These are phyloP conservation scores for Leguminivora glycinivorella DNA, from an alignment of 1,140 invertebrate genomes.

Conservation along the genomic window DNA sequence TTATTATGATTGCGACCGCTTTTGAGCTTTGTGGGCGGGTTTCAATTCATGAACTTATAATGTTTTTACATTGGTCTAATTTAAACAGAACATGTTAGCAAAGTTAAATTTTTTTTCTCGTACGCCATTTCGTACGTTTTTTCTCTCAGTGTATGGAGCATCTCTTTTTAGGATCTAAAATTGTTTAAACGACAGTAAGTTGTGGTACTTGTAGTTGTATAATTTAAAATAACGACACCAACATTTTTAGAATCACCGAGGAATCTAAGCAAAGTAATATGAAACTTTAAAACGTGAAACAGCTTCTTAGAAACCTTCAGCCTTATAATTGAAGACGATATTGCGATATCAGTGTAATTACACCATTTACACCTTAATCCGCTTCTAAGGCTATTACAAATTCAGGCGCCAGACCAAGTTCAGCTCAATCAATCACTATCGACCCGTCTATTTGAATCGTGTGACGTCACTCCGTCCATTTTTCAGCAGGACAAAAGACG, in stretches of 20 bases:
- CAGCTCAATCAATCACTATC: conserved; percentile 44
- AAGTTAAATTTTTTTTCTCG: too few relatives aligned
- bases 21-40: neutral
- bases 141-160: too few relatives aligned
- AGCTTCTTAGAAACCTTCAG: neutral
- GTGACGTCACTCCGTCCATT: conserved; percentile 58
- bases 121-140: too few relatives aligned
- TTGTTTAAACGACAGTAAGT: neutral
- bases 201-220: too few relatives aligned
- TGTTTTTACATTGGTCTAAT: neutral
- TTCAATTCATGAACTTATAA: conserved; percentile 9
- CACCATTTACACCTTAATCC: neutral
- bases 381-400: neutral
- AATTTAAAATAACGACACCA: too few relatives aligned
- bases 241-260: too few relatives aligned
- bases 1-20: conserved; percentile 20
- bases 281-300: neutral
- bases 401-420: conserved; percentile 32
- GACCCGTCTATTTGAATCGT: conserved; percentile 40
- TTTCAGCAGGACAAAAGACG: conserved; percentile 49
- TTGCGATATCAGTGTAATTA: conserved; percentile 14
- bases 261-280: too few relatives aligned
- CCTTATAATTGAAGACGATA: conserved; percentile 10
- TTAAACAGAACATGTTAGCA: too few relatives aligned
- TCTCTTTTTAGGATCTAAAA: too few relatives aligned